phyloP scores from a whole-genome alignment of 2,888 invertebrate species.

The Cephus pygmeus region DNA sequence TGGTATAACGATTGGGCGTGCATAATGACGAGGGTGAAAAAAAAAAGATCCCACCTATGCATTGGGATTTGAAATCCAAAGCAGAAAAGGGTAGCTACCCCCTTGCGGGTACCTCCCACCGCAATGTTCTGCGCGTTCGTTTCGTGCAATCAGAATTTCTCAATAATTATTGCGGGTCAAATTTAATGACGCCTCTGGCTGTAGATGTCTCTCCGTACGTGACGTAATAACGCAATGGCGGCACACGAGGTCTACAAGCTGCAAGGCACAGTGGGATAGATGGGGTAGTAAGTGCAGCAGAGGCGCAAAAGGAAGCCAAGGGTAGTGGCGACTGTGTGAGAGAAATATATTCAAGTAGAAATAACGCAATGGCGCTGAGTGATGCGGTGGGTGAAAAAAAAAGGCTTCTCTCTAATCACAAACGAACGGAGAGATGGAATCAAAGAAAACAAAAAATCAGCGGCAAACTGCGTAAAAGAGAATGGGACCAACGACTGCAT shows the following conservation, averaged over 20 bases:
- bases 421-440: constrained; percentile 32
- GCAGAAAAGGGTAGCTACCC: background rate
- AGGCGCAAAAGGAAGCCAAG: background rate
- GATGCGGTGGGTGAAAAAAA: constrained; percentile 20
- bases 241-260: background rate
- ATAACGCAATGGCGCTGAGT: constrained; percentile 1
- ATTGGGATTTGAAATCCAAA: background rate
- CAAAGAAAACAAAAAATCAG: constrained; percentile 48
- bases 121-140: constrained; percentile 8
- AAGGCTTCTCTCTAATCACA: constrained; percentile 43
- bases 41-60: background rate
- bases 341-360: background rate
- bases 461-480: constrained; percentile 31
- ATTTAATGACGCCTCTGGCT: constrained; percentile 31
- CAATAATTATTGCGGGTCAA: constrained; percentile 36
- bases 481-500: constrained; percentile 32
- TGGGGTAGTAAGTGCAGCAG: background rate
- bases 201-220: background rate
- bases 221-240: background rate
- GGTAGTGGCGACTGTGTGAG: background rate
- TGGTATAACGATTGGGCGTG: background rate
- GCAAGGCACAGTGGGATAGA: background rate
- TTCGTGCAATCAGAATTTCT: constrained; percentile 27
- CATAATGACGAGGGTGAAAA: background rate
- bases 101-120: background rate